Base-by-base conservation (phyloP, 2,113 vertebrate genomes). In the Microtus oregoni region DNA sequence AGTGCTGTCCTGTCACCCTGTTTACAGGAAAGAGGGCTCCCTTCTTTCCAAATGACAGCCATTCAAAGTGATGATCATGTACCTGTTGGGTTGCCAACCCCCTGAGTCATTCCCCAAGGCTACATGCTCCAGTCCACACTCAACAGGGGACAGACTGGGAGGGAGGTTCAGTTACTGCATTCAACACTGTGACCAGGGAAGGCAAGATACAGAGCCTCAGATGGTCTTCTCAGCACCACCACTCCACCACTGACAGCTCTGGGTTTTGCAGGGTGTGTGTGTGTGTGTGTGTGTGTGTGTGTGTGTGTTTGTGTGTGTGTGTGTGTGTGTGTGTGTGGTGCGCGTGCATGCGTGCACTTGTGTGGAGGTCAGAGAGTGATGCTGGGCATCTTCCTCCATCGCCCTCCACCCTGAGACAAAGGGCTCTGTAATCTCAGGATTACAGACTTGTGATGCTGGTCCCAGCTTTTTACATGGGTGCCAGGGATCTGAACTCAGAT, bases 41-140 rank as follows among this genome's bases (percentile, higher is more conserved):
- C 63, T 94, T 55, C 78, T 77, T 89, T 75, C 30, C n/a, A 30
- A 61, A 63, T 24, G 61, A 22, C 61, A 55, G 19, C 26, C 20
- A 75, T 72, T 72, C 72, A 5, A 38, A 63, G 26, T 8, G 7
- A 1, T 19, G 58, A 41, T 7, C 14, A 41, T 0, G 5, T 1
- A 24, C 0, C 0, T 30, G 44, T 15, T 2, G 22, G 35, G 38
- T 19, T 41, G 1, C 9, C 35, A 67, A 13, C 17, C 6, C 24
- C 26, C 6, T 10, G 9, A 13, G 15, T 35, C n/a, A 7, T 19
- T 73, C n/a, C 5, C 26, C n/a, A 75, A 58, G n/a, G n/a, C 86
- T 38, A 28, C 26, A 13, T 58, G 47, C 20, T n/a, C 67, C 55
- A 41, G 81, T 22, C 81, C 47, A 47, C 17, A 1, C 67, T 41